Evolutionary conservation across 2,888 invertebrate genomes (phyloP).

Genomic region (Habroteleia sp.): DNA sequence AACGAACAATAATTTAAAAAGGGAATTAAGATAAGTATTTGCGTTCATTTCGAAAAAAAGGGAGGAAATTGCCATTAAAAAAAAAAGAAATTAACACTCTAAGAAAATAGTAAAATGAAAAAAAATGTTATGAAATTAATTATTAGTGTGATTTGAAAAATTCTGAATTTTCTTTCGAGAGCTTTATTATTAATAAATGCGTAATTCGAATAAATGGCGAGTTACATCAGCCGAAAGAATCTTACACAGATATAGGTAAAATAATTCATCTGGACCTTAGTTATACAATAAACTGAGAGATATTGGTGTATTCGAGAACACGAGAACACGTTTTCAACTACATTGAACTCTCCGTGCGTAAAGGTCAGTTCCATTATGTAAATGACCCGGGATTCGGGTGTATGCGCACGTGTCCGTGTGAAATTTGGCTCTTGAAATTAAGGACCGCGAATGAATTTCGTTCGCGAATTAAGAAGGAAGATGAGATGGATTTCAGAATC

Average conservation of each 20-base stretch:
- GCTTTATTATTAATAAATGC: constrained; percentile 46
- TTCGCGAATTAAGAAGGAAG: constrained; percentile 10
- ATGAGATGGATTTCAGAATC: constrained; percentile 17
- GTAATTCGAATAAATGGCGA: constrained; percentile 33
- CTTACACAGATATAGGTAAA: constrained; percentile 24
- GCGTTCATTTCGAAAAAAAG: no score
- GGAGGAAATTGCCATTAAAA: no score
- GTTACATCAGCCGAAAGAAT: constrained; percentile 53
- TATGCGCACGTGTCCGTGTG: constrained; percentile 6
- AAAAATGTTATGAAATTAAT: no score
- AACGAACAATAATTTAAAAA: no score
- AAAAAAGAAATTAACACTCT: neutral
- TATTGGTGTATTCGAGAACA: constrained; percentile 49
- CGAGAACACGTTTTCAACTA: constrained; percentile 51
- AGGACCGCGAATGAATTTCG: constrained; percentile 13
- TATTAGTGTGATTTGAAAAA: no score
- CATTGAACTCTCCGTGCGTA: constrained; percentile 56
- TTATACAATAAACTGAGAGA: constrained; percentile 51
- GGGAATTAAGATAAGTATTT: no score
- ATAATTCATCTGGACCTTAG: constrained; percentile 45
- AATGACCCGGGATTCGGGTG: constrained; percentile 19
- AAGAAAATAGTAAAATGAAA: no score
- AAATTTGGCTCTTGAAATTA: constrained; percentile 36
- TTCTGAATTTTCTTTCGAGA: neutral
- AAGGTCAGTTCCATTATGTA: constrained; percentile 62